A percentile compares a stretch with the other conserved stretches of the same genome.
Evolutionary conservation across 53 echinoderm and acorn worm species (phyloP).

Genomic region (Echinometra lucunter): DNA sequence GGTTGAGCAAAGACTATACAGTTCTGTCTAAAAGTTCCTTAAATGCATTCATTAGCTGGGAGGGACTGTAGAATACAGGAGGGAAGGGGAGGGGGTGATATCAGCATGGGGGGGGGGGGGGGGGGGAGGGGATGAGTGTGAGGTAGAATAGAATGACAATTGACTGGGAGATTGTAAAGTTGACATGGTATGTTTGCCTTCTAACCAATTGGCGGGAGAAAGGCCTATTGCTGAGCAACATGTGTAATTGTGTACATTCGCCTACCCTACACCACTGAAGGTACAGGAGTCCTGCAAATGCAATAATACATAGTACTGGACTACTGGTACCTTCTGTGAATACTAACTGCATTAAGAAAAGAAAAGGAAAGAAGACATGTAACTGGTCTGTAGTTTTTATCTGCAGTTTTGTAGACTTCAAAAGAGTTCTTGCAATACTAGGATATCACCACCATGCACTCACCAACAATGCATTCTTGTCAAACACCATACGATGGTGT

Average conservation of each 20-base stretch:
- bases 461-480: background rate
- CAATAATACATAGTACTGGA: background rate
- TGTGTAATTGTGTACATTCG: slow-evolving; percentile 22
- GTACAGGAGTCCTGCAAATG: too few relatives aligned
- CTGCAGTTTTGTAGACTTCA: background rate
- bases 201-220: slow-evolving; percentile 22
- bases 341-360: background rate
- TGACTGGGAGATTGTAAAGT: background rate
- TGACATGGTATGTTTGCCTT: slow-evolving; percentile 24
- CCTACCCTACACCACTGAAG: background rate
- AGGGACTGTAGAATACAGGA: too few relatives aligned
- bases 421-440: background rate
- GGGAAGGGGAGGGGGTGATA: background rate
- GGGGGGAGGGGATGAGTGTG: background rate
- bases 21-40: background rate
- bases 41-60: background rate
- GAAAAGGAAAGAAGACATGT: background rate
- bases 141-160: background rate
- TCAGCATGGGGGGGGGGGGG: background rate
- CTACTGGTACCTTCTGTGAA: background rate
- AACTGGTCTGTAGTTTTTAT: background rate
- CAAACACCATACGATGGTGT: background rate
- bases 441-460: background rate
- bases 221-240: background rate
- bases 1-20: slow-evolving; percentile 25